Evolutionary conservation across 2,888 invertebrate species (phyloP), one percentile per base, ranked within the genome.

Genomic region (Desoria tigrina): DNA sequence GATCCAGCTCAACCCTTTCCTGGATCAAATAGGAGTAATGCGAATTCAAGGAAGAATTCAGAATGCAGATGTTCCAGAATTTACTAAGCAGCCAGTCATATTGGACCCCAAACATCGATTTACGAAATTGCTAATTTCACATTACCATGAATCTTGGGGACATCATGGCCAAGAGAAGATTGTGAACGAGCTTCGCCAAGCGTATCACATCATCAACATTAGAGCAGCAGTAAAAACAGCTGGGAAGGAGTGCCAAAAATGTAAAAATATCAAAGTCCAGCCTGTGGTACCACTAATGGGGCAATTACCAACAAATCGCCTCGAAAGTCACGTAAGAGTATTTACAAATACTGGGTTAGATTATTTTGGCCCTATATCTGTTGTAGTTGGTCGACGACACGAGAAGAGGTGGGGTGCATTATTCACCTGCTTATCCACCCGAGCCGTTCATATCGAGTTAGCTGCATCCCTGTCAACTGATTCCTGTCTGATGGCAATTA

Each of bases 11-110:
- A 60, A 57, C 23, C 61, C 66, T 3, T 14, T 2, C 39, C 11
- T 66, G 37, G 55, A 63, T 37, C n/a, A 59, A 16, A 23, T 59
- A 23, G 55, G 60, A 1, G 14, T 66, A 28, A 49, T 63, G 11
- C 32, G 53, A 1, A 2, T 63, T 2, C 6, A 16, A 1, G 66
- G 63, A 60, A 28, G 66, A 42, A 7, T 63, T 7, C 24, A 42
- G 21, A 45, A 54, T 16, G 65, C 60, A 14, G 24, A 45, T 11
- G 18, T 62, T 2, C n/a, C 9, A 1, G 14, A 14, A 2, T n/a
- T 9, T 18, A 57, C 51, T 2, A 66, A 62, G 18, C 7, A 6
- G 16, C 66, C 66, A 1, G 24, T 56, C 1, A 56, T 66, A 14
- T 39, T 66, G 14, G 51, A 61, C 24, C 50, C 56, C 1, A 27